These are phyloP conservation scores for Trichogramma dendrolimi DNA, from an alignment of 2,888 invertebrate species.

Conservation along the genomic window DNA sequence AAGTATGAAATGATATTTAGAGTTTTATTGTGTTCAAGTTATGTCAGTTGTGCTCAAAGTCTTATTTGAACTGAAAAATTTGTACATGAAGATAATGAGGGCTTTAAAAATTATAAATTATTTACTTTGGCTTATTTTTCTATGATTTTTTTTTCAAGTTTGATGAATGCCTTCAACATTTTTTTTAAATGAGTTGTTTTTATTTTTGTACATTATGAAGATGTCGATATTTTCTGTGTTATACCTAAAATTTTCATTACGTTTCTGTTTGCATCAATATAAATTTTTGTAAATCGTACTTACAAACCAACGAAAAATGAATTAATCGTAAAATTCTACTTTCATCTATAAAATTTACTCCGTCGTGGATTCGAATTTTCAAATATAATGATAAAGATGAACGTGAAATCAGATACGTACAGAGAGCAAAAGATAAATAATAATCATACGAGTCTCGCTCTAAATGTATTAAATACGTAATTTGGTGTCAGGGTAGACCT, in stretches of 20 bases:
- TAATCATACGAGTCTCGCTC: slow-evolving; percentile 54
- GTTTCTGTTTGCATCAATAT: background rate
- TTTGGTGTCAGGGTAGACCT: slow-evolving; percentile 79
- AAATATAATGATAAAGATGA: slow-evolving; percentile 4
- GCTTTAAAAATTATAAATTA: too few species aligned
- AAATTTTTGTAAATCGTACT: slow-evolving; percentile 17
- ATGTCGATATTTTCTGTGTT: background rate
- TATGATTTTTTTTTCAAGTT: background rate
- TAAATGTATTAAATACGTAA: slow-evolving; percentile 79
- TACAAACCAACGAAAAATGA: slow-evolving; percentile 26
- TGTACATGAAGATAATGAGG: too few species aligned
- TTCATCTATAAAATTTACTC: slow-evolving; percentile 13
- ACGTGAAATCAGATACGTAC: slow-evolving; percentile 5
- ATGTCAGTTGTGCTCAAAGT: slow-evolving; percentile 33
- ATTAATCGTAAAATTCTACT: slow-evolving; percentile 14
- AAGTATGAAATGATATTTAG: slow-evolving; percentile 21
- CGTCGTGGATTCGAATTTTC: slow-evolving; percentile 10
- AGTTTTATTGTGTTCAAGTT: slow-evolving; percentile 39
- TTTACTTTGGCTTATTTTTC: background rate
- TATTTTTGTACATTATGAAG: background rate
- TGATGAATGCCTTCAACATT: slow-evolving; percentile 2
- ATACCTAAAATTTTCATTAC: background rate
- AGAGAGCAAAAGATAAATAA: slow-evolving; percentile 6
- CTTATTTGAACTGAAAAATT: slow-evolving; percentile 20
- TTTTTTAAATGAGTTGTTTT: slow-evolving; percentile 8